A percentile compares a stretch with the other conserved stretches of the same genome.
phyloP scores from a whole-genome alignment of 1,140 invertebrate species.

The Drosophila parabipectinata region DNA sequence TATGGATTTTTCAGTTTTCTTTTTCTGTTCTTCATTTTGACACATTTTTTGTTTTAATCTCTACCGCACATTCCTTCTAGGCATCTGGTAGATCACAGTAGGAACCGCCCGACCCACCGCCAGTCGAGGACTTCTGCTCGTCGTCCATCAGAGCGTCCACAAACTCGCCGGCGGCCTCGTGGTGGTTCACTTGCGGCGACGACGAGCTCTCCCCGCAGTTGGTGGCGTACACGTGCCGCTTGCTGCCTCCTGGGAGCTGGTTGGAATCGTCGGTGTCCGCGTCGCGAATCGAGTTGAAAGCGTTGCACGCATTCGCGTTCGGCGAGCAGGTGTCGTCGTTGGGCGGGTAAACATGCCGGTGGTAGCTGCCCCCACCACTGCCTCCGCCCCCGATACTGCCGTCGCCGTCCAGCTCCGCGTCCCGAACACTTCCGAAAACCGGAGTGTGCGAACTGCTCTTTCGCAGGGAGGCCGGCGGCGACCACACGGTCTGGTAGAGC shows the following conservation, averaged over 20 bases:
- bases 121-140: constrained; percentile 56
- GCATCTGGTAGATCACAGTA: constrained; percentile 81
- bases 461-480: constrained; percentile 76
- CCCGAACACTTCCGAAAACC: constrained; percentile 79
- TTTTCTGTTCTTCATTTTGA: constrained; percentile 44
- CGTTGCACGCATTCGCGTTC: constrained; percentile 76
- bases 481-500: constrained; percentile 83
- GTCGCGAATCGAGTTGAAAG: constrained; percentile 83
- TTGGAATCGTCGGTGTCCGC: constrained; percentile 81
- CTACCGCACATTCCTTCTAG: constrained; percentile 33
- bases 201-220: constrained; percentile 81
- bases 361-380: constrained; percentile 72
- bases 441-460: constrained; percentile 83
- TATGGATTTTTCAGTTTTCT: constrained; percentile 25
- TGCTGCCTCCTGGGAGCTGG: constrained; percentile 61
- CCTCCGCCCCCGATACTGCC: constrained; percentile 66
- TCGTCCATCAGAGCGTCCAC: constrained; percentile 73
- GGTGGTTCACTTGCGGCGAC: constrained; percentile 78
- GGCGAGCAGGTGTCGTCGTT: constrained; percentile 81
- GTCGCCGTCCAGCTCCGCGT: constrained; percentile 76
- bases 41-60: constrained; percentile 40
- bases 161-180: constrained; percentile 61
- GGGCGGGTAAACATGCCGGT: constrained; percentile 79
- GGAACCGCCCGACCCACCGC: constrained; percentile 25
- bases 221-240: constrained; percentile 80